A percentile compares a stretch with the other conserved stretches of the same genome.
These are phyloP conservation scores for Girardia tigrina DNA, from an alignment of 2,888 invertebrate species.

Conservation along the genomic window DNA sequence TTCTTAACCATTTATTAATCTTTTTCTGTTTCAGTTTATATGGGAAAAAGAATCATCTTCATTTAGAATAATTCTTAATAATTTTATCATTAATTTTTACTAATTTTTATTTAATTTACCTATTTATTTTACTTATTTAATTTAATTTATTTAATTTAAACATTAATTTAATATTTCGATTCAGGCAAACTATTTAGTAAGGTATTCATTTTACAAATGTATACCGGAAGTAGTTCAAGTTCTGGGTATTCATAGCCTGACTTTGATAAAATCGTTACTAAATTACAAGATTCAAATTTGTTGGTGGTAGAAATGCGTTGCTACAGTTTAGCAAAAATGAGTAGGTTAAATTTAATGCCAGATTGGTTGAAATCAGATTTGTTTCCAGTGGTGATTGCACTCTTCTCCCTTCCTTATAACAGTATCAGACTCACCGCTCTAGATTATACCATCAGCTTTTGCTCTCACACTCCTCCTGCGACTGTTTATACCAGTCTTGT, in stretches of 20 bases:
- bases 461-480: not conserved
- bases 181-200: not conserved
- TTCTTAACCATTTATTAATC: no score
- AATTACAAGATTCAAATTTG: not conserved
- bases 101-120: no score
- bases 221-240: not conserved
- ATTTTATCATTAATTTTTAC: no score
- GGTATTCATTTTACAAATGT: conserved; percentile 25
- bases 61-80: no score
- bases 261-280: conserved; percentile 2
- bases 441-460: conserved; percentile 7
- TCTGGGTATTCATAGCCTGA: conserved; percentile 25
- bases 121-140: no score
- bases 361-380: conserved; percentile 13
- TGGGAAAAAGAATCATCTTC: no score
- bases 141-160: no score
- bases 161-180: not conserved
- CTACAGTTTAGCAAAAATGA: not conserved
- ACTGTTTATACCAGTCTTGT: not conserved
- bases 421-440: not conserved
- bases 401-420: not conserved
- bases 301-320: not conserved
- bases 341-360: conserved; percentile 3
- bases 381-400: not conserved
- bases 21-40: no score